A percentile compares a stretch with the other conserved stretches of the same genome.
Conservation (phyloP, 2,888 invertebrate species). For the Calephelis perditalis region DNA sequence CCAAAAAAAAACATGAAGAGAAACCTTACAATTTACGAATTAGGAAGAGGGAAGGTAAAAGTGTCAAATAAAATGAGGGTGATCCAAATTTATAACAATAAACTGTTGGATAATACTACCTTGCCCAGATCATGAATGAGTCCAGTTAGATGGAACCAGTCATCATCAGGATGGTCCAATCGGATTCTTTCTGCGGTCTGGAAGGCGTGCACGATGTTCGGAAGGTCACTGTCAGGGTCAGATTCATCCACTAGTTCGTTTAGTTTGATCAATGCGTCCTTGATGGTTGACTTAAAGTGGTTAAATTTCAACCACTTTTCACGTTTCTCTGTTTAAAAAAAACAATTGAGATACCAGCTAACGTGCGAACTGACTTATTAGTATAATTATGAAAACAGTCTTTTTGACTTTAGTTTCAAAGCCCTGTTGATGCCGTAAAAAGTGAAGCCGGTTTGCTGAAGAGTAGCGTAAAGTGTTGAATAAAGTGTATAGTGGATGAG, state of each 20-base stretch:
- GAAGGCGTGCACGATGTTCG: slow-evolving; percentile 96
- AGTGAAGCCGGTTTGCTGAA: too few relatives aligned
- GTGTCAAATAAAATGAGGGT: slow-evolving; percentile 10
- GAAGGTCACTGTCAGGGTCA: slow-evolving; percentile 95
- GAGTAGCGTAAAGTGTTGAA: too few relatives aligned
- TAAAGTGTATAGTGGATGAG: too few relatives aligned
- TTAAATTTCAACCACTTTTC: slow-evolving; percentile 91
- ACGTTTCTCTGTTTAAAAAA: slow-evolving; percentile 75
- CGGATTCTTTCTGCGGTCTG: slow-evolving; percentile 97
- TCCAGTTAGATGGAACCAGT: slow-evolving; percentile 97
- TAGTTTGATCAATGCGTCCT: slow-evolving; percentile 90
- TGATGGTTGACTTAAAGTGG: slow-evolving; percentile 88
- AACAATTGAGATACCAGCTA: too few relatives aligned
- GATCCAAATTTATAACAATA: too few relatives aligned
- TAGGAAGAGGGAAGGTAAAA: slow-evolving; percentile 12
- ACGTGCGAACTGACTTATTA: too few relatives aligned
- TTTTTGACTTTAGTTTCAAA: too few relatives aligned
- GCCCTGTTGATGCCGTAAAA: too few relatives aligned
- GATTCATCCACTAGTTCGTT: slow-evolving; percentile 96
- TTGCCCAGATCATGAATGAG: slow-evolving; percentile 97
- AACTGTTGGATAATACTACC: slow-evolving; percentile 55
- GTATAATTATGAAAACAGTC: too few relatives aligned
- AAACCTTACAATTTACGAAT: not conserved
- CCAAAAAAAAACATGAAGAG: too few relatives aligned
- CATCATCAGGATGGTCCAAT: slow-evolving; percentile 87